These are phyloP conservation scores for Pyrgilauda ruficollis DNA, from an alignment of 2,113 vertebrate genomes.

Conservation along the genomic window DNA sequence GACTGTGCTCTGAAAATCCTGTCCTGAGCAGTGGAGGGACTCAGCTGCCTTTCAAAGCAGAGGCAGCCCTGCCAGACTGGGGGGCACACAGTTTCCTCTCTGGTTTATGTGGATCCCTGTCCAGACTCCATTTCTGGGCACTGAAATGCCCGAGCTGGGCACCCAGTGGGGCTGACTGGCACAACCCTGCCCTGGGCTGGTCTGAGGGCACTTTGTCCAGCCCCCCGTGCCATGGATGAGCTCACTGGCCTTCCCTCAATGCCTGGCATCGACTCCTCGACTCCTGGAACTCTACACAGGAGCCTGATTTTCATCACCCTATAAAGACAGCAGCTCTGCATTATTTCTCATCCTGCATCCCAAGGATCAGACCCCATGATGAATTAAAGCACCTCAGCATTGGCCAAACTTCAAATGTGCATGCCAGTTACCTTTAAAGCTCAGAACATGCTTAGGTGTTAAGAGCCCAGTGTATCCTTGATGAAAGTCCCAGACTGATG, in stretches of 20 bases:
- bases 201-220: not conserved
- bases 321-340: not conserved
- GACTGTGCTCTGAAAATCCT: not conserved
- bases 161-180: not conserved
- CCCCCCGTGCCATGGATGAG: not conserved
- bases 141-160: not conserved
- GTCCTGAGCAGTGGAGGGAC: not conserved
- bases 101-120: not conserved
- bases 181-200: not conserved
- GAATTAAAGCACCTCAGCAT: not conserved
- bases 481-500: not conserved
- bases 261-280: not conserved
- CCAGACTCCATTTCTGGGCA: not conserved
- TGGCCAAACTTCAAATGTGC: not conserved
- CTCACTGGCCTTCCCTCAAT: not conserved
- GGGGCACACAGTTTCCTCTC: not conserved
- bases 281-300: not conserved
- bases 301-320: not conserved
- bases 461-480: not conserved
- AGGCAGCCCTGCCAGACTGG: not conserved
- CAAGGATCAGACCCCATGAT: not conserved
- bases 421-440: not conserved
- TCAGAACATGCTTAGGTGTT: not conserved
- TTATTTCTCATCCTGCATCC: not conserved
- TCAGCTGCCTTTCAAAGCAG: not conserved